A percentile compares a stretch with the other conserved stretches of the same genome.
Evolutionary conservation across 2,888 invertebrate genomes (phyloP).

Genomic region (Heteropelma amictum): DNA sequence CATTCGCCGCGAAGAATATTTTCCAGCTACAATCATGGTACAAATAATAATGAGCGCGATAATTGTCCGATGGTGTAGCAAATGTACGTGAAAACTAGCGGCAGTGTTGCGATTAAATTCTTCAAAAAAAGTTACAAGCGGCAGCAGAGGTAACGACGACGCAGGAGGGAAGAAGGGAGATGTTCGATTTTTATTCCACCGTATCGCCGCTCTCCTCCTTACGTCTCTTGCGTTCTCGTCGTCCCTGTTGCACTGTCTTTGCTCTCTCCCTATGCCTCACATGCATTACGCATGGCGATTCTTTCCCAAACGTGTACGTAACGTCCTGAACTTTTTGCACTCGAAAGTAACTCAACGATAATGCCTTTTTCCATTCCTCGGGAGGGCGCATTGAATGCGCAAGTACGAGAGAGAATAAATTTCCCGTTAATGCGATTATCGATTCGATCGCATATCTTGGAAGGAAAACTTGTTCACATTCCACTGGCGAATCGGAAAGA

Average conservation of each 20-base stretch:
- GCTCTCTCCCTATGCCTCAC: constrained; percentile 50
- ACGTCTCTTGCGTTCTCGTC: constrained; percentile 8
- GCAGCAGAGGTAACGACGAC: too few species aligned
- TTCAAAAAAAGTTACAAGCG: too few species aligned
- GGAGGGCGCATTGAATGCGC: neutral
- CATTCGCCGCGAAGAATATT: too few species aligned
- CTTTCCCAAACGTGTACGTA: neutral
- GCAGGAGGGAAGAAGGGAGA: too few species aligned
- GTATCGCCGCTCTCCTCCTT: neutral
- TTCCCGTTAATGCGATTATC: constrained; percentile 32
- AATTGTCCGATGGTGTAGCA: too few species aligned
- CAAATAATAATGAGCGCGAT: too few species aligned
- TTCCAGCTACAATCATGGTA: too few species aligned
- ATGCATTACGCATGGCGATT: constrained; percentile 36
- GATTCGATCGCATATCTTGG: neutral
- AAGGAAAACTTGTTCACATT: too few species aligned
- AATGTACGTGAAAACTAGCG: too few species aligned
- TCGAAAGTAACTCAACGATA: constrained; percentile 41
- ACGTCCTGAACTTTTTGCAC: constrained; percentile 16
- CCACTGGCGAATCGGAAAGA: too few species aligned
- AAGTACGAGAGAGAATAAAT: constrained; percentile 25
- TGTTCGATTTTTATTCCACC: neutral
- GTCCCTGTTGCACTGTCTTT: constrained; percentile 18
- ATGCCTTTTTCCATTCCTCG: constrained; percentile 19
- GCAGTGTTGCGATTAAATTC: too few species aligned